Evolutionary conservation across 2,113 vertebrate species (phyloP).

Genomic region (Oxygymnocypris stewartii): DNA sequence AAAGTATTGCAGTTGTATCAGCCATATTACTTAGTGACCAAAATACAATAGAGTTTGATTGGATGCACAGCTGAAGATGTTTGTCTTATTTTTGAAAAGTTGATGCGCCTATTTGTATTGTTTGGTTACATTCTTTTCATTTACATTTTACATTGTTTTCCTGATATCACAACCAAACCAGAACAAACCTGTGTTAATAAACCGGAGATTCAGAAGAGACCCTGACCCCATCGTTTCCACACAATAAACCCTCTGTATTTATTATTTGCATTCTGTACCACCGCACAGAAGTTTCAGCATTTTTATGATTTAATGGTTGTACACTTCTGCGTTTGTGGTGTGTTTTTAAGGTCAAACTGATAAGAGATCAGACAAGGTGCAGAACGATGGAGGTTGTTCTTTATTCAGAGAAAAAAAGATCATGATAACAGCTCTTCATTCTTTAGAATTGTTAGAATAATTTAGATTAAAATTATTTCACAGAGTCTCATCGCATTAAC

Average conservation of each 20-base stretch:
- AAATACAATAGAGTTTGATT: slow-evolving; percentile 8
- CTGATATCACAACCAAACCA: background rate
- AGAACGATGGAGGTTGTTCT: background rate
- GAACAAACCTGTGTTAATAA: background rate
- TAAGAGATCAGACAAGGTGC: background rate
- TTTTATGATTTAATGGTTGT: background rate
- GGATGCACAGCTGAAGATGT: background rate
- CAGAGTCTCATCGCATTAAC: background rate
- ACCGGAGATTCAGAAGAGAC: background rate
- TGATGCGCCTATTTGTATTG: background rate
- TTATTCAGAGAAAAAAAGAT: background rate
- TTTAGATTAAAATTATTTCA: background rate
- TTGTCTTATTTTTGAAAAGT: background rate
- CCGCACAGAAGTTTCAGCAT: background rate
- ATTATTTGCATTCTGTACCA: background rate
- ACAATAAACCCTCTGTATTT: background rate
- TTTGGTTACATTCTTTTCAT: background rate
- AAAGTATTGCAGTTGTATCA: background rate
- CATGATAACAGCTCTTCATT: background rate
- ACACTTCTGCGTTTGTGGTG: background rate
- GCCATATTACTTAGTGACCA: background rate
- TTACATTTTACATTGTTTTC: background rate
- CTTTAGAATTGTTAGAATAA: background rate
- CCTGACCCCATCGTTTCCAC: background rate
- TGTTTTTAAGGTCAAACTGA: slow-evolving; percentile 12